Evolutionary conservation across 2,113 vertebrate genomes (phyloP), one percentile per base, ranked within the genome.

Genomic region (Bothrops jararaca): DNA sequence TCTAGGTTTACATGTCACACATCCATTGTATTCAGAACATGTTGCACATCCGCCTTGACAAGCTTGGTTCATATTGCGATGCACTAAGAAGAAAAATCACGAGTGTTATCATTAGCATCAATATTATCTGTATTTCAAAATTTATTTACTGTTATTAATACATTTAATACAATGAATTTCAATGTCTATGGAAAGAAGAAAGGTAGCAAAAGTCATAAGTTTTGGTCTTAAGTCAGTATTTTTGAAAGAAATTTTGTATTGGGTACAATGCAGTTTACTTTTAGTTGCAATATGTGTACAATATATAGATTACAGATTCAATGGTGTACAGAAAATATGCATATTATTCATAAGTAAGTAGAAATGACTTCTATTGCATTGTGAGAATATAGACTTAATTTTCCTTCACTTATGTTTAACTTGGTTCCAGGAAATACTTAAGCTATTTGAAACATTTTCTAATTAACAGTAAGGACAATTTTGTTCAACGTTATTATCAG

Each of bases 21-120:
- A 99, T 96, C 99, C 99, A 93, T 99, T 99, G 97, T 99, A 99
- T 98, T 99, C 98, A 34, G 99, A 99, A 97, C 99, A 99, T 69
- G 99, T 99, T 90, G 99, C 98, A 98, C 99, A 99, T 96, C 99
- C 99, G 96, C 98, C 98, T 98, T 98, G 98, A 97, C 99, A 99
- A 97, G 98, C 98, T 95, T 98, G 98, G 97, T 98, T 99, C 97
- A 98, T 98, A 0, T 98, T 99, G 96, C 98, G 98, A 97, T 98
- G 98, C 97, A 98, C 98, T 99, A 96, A 86, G 90, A 96, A 96
- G 92, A 98, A 52, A 97, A 93, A 6, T 92, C n/a, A 95, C 93
- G 29, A 53, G 54, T 92, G 92, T 80, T 85, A 42, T 89, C 93
- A 64, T 97, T 95, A 95, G 91, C 88, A 20, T 90, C 94, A 52